Conservation (phyloP, 2,113 vertebrate genomes). For the Pogonocichla stellata region DNA sequence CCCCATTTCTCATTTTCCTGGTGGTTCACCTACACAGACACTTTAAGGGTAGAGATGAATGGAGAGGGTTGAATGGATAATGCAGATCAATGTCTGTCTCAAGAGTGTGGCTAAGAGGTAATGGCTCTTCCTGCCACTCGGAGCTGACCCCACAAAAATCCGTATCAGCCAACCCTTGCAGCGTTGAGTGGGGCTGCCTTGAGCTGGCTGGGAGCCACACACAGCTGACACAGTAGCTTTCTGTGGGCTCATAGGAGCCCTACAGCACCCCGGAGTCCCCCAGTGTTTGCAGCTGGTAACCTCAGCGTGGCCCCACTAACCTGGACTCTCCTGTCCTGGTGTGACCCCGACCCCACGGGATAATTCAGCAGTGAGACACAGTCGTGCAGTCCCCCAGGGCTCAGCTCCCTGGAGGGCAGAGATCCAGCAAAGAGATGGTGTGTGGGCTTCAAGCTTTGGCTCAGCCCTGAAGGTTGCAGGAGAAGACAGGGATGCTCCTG, state of each 20-base stretch:
- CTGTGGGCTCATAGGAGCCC: not conserved
- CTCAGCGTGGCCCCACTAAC: not conserved
- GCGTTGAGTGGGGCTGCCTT: not conserved
- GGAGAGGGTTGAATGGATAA: not conserved
- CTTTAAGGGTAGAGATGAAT: not conserved
- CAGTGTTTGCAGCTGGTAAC: not conserved
- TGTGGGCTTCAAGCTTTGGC: not conserved
- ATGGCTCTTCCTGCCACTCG: not conserved
- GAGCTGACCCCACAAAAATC: not conserved
- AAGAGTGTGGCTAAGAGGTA: not conserved
- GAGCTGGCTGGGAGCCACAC: not conserved
- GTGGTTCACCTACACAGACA: not conserved
- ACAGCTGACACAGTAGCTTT: not conserved
- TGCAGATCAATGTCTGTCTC: constrained; percentile 7
- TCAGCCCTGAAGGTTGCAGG: not conserved
- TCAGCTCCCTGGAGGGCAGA: not conserved
- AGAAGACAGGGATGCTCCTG: not conserved
- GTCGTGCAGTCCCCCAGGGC: fast-evolving
- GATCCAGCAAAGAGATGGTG: not conserved
- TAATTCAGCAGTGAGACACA: not conserved
- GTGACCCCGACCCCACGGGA: fast-evolving
- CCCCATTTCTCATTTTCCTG: not conserved
- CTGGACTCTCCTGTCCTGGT: not conserved
- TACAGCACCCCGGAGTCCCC: fast-evolving
- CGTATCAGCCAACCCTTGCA: fast-evolving